Evolutionary conservation across 2,797 vertebrate species (phyloP), one percentile per base, ranked within the genome.

Genomic region (Girardinus metallicus): DNA sequence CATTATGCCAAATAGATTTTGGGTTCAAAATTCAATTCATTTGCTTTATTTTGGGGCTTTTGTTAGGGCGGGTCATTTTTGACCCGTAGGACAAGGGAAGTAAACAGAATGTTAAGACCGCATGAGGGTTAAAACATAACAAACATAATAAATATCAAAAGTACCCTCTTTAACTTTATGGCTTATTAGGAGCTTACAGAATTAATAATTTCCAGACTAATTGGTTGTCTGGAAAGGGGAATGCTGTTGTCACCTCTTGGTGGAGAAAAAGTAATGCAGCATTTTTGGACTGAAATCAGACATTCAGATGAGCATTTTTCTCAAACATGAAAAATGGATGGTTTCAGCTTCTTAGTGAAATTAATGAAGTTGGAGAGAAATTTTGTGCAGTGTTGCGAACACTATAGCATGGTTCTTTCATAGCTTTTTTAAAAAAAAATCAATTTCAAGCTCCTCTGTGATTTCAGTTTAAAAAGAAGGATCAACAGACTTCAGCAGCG

Each of bases 401-500:
- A 26, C 39, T 43, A 26, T 2, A n/a, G 66, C 23, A 70, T 41
- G 34, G 39, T 5, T 12, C 5, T n/a, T 23, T 43, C 1, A 3
- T 43, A 39, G 16, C 62, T 53, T 60, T 2, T 8, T 21, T 8
- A 51, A 23, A 11, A 2, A 41, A 43, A 43, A 43, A 34, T 53
- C 18, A 55, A 60, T 64, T 75, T 71, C 60, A 86, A 75, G 46
- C 44, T 71, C 21, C 44, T 73, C 26, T 57, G 71, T 13, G 9
- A 29, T 44, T 70, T 26, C 34, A 49, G 68, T 79, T 76, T 62
- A 72, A 47, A 75, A 86, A 64, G 6, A 46, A 18, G 84, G 8
- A 87, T 74, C 34, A 68, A 43, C 72, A 55, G 36, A 77, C 64
- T 81, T 77, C 41, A 74, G 74, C 72, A 71, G 74, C 73, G 74